Conservation (phyloP, 1,140 invertebrate species). For the Musca domestica region DNA sequence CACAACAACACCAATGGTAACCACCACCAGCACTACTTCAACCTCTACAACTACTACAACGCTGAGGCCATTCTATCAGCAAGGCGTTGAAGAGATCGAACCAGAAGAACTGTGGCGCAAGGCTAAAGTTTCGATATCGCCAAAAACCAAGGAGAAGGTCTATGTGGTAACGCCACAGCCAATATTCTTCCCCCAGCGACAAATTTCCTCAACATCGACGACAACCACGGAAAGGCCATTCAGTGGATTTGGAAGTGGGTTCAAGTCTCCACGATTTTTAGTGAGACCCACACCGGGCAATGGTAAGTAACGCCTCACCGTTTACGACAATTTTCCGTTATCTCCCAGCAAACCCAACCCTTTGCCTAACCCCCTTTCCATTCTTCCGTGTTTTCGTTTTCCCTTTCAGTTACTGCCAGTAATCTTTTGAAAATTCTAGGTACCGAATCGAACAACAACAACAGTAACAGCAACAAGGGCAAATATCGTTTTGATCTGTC, state of each 20-base stretch:
- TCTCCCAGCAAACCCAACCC: not conserved
- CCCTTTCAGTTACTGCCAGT: not conserved
- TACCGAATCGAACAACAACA: slow-evolving; percentile 12
- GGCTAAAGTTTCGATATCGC: slow-evolving; percentile 67
- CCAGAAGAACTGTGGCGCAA: slow-evolving; percentile 61
- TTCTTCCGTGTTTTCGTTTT: not conserved
- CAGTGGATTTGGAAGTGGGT: slow-evolving; percentile 37
- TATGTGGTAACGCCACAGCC: slow-evolving; percentile 75
- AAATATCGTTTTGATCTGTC: not conserved
- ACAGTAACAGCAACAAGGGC: not conserved
- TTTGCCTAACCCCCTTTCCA: not conserved
- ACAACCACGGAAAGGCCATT: slow-evolving; percentile 19
- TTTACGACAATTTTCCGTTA: not conserved
- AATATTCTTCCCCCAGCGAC: slow-evolving; percentile 34
- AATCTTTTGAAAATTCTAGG: slow-evolving; percentile 19
- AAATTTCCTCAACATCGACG: slow-evolving; percentile 15
- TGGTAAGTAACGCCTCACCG: slow-evolving; percentile 19
- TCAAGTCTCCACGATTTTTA: slow-evolving; percentile 62
- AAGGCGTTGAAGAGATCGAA: slow-evolving; percentile 25
- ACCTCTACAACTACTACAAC: slow-evolving; percentile 22
- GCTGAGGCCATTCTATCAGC: slow-evolving; percentile 33
- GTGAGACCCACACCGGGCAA: slow-evolving; percentile 58
- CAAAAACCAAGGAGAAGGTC: slow-evolving; percentile 71
- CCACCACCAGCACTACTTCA: slow-evolving; percentile 23
- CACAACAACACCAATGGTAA: slow-evolving; percentile 20